Evolutionary conservation across 2,797 vertebrate species (phyloP).

Genomic region (Limosa lapponica): DNA sequence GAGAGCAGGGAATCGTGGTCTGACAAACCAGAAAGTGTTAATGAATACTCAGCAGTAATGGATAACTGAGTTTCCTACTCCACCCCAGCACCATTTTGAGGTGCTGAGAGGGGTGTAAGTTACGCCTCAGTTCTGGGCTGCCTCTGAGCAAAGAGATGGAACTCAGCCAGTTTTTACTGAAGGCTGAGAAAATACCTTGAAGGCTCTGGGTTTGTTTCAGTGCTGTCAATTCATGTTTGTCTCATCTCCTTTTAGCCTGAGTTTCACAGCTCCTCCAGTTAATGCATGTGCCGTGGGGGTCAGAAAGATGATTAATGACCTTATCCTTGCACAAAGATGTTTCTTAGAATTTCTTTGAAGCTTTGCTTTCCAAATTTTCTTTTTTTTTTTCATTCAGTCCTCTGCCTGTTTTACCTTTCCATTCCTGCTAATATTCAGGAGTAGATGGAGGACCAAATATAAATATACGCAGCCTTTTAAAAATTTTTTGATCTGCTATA

Average conservation of each 20-base stretch:
- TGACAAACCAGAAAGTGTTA: not conserved
- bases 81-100: not conserved
- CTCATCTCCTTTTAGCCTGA: not conserved
- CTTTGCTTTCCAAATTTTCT: not conserved
- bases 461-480: not conserved
- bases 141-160: not conserved
- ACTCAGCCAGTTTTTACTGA: not conserved
- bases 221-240: not conserved
- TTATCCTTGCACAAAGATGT: not conserved
- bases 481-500: not conserved
- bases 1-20: accelerated
- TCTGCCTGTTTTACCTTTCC: not conserved
- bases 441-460: not conserved
- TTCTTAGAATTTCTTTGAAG: not conserved
- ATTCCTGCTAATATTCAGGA: not conserved
- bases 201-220: not conserved
- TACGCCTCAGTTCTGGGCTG: not conserved
- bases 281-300: not conserved
- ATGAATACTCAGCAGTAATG: not conserved
- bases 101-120: not conserved
- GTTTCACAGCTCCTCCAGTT: not conserved
- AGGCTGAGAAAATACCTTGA: not conserved
- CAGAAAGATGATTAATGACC: not conserved
- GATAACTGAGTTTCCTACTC: not conserved
- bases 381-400: not conserved